Conservation (phyloP, 2,797 vertebrate species). For the Cyclura pinguis region DNA sequence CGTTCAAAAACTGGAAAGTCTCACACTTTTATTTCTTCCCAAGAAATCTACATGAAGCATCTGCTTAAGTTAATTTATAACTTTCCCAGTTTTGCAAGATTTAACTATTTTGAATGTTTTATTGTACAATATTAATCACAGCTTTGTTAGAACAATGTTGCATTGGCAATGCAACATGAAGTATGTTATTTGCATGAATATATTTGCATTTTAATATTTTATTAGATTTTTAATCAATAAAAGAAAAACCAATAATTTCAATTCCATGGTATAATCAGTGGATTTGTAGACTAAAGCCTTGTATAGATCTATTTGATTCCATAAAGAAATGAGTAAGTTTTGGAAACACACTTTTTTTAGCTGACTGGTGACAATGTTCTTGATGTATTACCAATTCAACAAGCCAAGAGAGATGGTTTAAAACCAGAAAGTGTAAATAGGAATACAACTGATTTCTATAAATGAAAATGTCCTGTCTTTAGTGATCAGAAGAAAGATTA, state of each 20-base stretch:
- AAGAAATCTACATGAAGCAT: background rate
- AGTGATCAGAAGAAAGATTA: conserved; percentile 28
- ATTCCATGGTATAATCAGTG: background rate
- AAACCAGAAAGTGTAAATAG: conserved; percentile 36
- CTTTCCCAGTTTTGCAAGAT: background rate
- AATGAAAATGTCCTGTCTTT: conserved; percentile 8
- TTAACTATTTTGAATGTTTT: conserved; percentile 12
- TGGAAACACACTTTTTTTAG: conserved; percentile 40
- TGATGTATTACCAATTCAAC: conserved; percentile 37
- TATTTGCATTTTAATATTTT: background rate
- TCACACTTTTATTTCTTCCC: background rate
- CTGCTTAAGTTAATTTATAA: background rate
- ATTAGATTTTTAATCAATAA: background rate
- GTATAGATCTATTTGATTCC: background rate
- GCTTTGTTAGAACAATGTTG: background rate
- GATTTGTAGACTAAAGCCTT: background rate
- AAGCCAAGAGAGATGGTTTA: conserved; percentile 36
- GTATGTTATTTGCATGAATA: background rate
- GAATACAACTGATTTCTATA: conserved; percentile 36
- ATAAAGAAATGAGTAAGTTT: background rate
- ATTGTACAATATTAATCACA: background rate
- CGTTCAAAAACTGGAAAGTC: background rate
- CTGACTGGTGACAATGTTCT: conserved; percentile 42
- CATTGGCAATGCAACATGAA: background rate
- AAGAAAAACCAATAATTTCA: background rate